Evolutionary conservation across 2,113 vertebrate species (phyloP).

Genomic region (Coptodon rendalli): DNA sequence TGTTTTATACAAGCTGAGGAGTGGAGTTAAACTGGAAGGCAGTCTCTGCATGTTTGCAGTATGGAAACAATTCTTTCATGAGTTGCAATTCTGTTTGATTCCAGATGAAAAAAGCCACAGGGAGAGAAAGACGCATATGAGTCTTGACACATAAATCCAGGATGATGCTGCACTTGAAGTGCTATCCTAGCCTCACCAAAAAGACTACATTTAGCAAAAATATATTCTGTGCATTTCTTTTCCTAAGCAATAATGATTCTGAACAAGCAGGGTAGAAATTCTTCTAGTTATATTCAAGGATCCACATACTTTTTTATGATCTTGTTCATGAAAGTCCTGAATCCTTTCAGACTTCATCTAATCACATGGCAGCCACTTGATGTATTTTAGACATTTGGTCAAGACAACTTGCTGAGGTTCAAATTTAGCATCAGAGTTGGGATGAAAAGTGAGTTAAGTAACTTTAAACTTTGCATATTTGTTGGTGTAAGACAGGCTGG

Average conservation of each 20-base stretch:
- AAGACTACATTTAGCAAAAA: neutral
- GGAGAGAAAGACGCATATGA: neutral
- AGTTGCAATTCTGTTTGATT: neutral
- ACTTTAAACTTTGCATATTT: neutral
- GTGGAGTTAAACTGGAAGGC: neutral
- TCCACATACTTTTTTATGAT: neutral
- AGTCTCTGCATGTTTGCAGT: neutral
- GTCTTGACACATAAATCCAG: neutral
- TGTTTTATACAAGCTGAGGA: neutral
- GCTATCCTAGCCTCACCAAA: neutral
- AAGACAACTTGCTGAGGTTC: neutral
- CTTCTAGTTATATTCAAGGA: neutral
- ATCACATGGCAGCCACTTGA: neutral
- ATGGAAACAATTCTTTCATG: neutral
- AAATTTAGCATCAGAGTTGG: neutral
- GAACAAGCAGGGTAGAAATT: neutral
- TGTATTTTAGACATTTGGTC: neutral
- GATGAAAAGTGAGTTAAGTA: neutral
- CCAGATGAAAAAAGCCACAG: neutral
- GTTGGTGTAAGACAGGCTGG: neutral
- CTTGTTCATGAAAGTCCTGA: neutral
- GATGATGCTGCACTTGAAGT: neutral
- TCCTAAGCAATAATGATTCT: neutral
- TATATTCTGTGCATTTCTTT: neutral
- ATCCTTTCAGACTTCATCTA: neutral